phyloP scores from a whole-genome alignment of 2,113 vertebrate genomes.

The Thalassarche chlororhynchos region DNA sequence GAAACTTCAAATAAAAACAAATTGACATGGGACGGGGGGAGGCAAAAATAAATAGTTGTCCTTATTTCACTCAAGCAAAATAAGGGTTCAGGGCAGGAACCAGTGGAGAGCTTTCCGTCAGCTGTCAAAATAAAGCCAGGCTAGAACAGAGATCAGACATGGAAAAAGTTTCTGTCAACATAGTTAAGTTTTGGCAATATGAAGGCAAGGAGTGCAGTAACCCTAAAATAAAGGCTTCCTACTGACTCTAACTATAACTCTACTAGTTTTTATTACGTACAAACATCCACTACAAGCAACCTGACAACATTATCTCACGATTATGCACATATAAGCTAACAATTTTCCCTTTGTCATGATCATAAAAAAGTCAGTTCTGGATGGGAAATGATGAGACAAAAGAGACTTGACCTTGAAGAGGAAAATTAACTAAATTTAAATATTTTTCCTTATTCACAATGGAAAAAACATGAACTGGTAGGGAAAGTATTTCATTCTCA shows the following conservation, averaged over 20 bases:
- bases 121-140: background rate
- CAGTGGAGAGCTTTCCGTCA: background rate
- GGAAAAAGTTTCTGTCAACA: constrained; percentile 19
- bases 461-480: constrained; percentile 30
- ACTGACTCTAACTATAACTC: background rate
- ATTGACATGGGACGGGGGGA: background rate
- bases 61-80: background rate
- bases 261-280: background rate
- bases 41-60: background rate
- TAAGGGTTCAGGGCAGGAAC: background rate
- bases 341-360: background rate
- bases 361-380: background rate
- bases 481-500: constrained; percentile 33
- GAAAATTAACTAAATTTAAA: constrained; percentile 63
- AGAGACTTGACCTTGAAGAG: constrained; percentile 20
- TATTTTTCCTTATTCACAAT: constrained; percentile 42
- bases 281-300: background rate
- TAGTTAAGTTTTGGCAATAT: background rate
- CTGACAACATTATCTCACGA: background rate
- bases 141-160: background rate
- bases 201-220: background rate
- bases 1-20: background rate
- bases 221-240: background rate
- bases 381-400: constrained; percentile 43
- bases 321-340: background rate